Evolutionary conservation across 2,888 invertebrate genomes (phyloP), one percentile per base, ranked within the genome.

Genomic region (Ganaspis brasiliensis): DNA sequence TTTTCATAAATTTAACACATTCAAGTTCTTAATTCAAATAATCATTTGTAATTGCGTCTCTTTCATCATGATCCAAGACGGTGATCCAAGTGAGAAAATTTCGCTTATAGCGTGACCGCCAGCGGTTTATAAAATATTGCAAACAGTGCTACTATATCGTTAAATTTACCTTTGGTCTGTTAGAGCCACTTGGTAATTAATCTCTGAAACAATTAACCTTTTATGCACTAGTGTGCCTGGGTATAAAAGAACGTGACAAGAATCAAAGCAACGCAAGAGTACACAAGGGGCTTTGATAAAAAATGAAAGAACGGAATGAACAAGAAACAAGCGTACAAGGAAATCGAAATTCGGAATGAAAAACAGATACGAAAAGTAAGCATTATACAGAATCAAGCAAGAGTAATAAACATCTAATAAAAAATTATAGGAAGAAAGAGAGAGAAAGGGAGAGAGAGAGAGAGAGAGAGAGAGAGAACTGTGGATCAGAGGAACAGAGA

Each of bases 401-500:
- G 49, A 37, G 35, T 74, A 74, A 56, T 72, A 16, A 37, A 35
- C 14, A 56, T 37, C 37, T 35, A 55, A n/a, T 16, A 35, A 59
- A 57, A 67, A 73, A 35, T 40, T 31, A 26, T 10, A 6, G 16
- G 12, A 12, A 14, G 31, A 37, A 31, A 57, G 14, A 14, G 31
- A 12, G 56, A 70, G 55, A 71, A 52, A 71, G 14, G 40, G 63
- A 40, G 21, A 56, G 57, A 74, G 49, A 26, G 52, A 70, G 72
- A 40, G 31, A 71, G 72, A 26, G 55, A 26, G 12, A 70, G 72
- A 73, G 63, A 78, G 61, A 63, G 14, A 70, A 73, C 73, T 9
- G 72, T 56, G 52, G 8, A 52, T 52, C 52, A 19, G 9, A 52
- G n/a, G 16, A 52, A 77, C 75, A 79, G 72, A 72, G 37, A 52